Base-by-base conservation (phyloP, 2,113 vertebrate species). In the Pseudopodoces humilis region DNA sequence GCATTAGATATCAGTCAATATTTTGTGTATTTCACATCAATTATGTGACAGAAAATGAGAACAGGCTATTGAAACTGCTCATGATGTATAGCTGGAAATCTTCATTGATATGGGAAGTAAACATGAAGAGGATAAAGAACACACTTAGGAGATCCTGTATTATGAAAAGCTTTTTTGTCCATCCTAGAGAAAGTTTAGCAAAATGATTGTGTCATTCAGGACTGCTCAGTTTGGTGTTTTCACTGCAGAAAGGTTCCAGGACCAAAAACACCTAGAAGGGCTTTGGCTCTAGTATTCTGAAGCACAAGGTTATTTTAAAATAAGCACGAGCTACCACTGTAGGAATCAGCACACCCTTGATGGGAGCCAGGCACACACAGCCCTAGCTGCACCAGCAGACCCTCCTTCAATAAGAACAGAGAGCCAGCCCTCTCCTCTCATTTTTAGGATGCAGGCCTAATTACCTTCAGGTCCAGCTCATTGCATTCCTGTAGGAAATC, bases 31-130 rank as follows among this genome's bases (percentile, higher is more conserved):
- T 39, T 39, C 37, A 39, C 2, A 4, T 59, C 56, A 77, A 41
- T 94, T 81, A 35, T 5, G 3, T 74, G 81, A 33, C 64, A 91
- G 50, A 87, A 94, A 84, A 78, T n/a, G 31, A 87, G 60, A 83
- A 30, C 3, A 7, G 41, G 24, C 17, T 60, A 9, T 49, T 56
- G 58, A 79, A 92, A 82, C 33, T 82, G 19, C 27, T 87, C 3
- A 0, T 50, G 13, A 46, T 60, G 22, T 47, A 52, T 79, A 56
- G 35, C 19, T 68, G 44, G 20, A 75, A 82, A 60, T 64, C 24
- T 81, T 86, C 22, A 70, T 46, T 2, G 4, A 27, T 12, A 28
- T 13, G 18, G 15, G 19, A 86, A 64, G 31, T 17, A 58, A 78
- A 56, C 19, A 52, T 63, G 17, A 53, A 21, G 39, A 87, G 27